These are phyloP conservation scores for Neodiprion fabricii DNA, from an alignment of 1,140 invertebrate species.

Conservation along the genomic window DNA sequence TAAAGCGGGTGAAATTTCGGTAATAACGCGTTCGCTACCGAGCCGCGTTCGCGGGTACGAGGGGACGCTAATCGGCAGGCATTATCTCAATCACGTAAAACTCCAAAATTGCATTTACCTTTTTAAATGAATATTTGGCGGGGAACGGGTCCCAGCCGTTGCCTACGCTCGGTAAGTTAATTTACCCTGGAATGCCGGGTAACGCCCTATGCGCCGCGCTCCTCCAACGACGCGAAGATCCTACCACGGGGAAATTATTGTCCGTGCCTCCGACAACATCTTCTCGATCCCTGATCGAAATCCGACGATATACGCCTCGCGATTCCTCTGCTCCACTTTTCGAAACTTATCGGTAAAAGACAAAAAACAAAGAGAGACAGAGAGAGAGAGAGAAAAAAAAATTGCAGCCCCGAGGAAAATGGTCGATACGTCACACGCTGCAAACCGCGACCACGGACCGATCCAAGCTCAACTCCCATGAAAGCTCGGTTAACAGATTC, in stretches of 20 bases:
- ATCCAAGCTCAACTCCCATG: too few species aligned
- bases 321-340: too few species aligned
- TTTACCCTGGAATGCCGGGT: slow-evolving; percentile 61
- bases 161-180: slow-evolving; percentile 60
- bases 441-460: not conserved
- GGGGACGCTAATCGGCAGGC: slow-evolving; percentile 59
- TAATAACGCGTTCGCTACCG: slow-evolving; percentile 58
- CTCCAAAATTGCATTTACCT: slow-evolving; percentile 64
- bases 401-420: too few species aligned
- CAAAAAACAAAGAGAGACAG: too few species aligned
- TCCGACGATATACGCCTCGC: too few species aligned
- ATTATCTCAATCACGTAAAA: slow-evolving; percentile 65
- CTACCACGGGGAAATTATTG: slow-evolving; percentile 43
- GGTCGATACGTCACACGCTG: too few species aligned
- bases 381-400: too few species aligned
- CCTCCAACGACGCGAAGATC: not conserved
- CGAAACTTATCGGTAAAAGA: too few species aligned
- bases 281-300: too few species aligned
- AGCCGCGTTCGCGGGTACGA: slow-evolving; percentile 29
- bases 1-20: slow-evolving; percentile 48
- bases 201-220: slow-evolving; percentile 57
- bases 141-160: slow-evolving; percentile 42
- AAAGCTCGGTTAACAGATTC: slow-evolving; percentile 47
- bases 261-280: slow-evolving; percentile 11
- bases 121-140: slow-evolving; percentile 65